A percentile compares a stretch with the other conserved stretches of the same genome.
Conservation (phyloP, 2,888 invertebrate genomes). For the Myopa tessellatipennis region DNA sequence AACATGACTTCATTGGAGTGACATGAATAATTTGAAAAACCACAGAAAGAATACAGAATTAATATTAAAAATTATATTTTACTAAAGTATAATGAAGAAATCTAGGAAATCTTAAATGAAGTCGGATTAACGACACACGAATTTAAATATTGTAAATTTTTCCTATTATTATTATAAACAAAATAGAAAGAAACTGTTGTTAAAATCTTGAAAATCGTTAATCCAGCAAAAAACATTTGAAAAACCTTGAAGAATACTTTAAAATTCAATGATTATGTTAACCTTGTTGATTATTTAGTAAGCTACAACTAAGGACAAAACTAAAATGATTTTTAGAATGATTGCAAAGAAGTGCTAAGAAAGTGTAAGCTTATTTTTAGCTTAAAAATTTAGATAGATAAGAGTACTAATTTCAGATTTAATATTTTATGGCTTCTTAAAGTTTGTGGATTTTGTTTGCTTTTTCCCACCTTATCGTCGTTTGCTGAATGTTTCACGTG, state of each 20-base stretch:
- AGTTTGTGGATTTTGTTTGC: not conserved
- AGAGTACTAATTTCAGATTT: not conserved
- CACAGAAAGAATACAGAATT: too few species aligned
- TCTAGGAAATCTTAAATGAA: too few species aligned
- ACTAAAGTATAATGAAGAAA: too few species aligned
- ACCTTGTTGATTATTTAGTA: not conserved
- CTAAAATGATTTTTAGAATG: not conserved
- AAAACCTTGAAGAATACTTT: not conserved
- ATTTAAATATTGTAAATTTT: not conserved
- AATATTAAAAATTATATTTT: too few species aligned
- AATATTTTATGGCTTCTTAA: not conserved
- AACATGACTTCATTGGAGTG: too few species aligned
- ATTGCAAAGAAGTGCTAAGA: not conserved
- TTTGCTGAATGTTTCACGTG: conserved; percentile 23
- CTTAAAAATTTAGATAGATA: not conserved
- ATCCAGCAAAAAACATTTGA: not conserved
- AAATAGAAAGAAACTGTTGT: not conserved
- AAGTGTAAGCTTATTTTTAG: not conserved
- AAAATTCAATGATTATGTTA: not conserved
- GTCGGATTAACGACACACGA: too few species aligned
- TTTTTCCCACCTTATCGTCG: not conserved
- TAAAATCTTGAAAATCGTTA: not conserved
- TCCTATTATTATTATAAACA: not conserved
- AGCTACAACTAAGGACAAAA: not conserved
- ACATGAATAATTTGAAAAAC: too few species aligned